Evolutionary conservation across 2,113 vertebrate genomes (phyloP).

Genomic region (Anolis sagrei): DNA sequence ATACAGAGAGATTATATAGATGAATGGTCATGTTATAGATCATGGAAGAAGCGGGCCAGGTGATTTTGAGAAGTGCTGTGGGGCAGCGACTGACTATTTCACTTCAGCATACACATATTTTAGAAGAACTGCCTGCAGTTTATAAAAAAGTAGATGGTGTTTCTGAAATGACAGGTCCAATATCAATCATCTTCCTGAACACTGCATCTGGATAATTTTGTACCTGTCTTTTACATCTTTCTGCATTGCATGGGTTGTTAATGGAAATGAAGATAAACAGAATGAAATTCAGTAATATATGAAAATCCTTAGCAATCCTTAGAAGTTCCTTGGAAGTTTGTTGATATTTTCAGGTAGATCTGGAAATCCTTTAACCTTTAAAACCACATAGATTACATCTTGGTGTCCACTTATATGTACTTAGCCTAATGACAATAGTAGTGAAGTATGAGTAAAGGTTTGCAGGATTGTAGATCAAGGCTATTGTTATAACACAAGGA

Average conservation of each 20-base stretch:
- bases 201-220: not conserved
- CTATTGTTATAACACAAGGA: too few relatives aligned
- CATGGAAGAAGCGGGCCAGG: conserved; percentile 44
- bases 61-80: conserved; percentile 44
- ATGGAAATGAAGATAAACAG: not conserved
- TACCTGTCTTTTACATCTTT: not conserved
- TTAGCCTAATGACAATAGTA: not conserved
- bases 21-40: conserved; percentile 49
- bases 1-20: conserved; percentile 55
- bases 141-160: not conserved
- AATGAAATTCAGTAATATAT: not conserved
- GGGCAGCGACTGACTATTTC: not conserved
- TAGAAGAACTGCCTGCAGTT: not conserved
- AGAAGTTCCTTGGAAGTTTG: not conserved
- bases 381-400: not conserved
- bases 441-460: not conserved
- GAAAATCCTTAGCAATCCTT: not conserved
- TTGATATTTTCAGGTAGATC: not conserved
- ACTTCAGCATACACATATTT: conserved; percentile 26
- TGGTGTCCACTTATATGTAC: not conserved
- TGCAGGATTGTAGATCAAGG: not conserved
- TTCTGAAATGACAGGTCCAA: not conserved
- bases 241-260: not conserved
- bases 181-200: not conserved
- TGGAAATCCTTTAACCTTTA: not conserved